Percentiles rank a stretch among this genome's conserved stretches.
These are phyloP conservation scores for Lamprotornis superbus DNA, from an alignment of 2,113 vertebrate genomes.

Conservation along the genomic window DNA sequence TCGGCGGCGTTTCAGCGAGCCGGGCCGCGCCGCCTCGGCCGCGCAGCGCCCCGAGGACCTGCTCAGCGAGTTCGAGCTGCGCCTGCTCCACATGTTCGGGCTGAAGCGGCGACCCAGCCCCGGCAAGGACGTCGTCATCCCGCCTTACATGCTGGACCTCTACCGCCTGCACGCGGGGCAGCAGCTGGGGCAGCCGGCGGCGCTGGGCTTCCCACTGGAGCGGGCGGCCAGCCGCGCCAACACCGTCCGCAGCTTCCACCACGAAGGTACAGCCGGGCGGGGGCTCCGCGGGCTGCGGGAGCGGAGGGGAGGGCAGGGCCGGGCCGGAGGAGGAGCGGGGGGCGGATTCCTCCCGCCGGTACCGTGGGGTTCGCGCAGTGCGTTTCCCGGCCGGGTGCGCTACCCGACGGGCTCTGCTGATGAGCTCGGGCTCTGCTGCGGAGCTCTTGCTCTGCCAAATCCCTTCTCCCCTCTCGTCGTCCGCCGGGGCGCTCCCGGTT, in stretches of 20 bases:
- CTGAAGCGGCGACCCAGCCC: conserved; percentile 91
- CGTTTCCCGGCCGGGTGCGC: neutral
- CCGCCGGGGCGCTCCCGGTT: neutral
- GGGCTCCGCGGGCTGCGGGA: neutral
- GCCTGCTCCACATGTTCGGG: conserved; percentile 95
- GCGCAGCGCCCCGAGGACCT: conserved; percentile 86
- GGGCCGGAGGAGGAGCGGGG: too few species aligned
- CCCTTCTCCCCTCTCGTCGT: neutral
- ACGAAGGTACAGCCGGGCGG: conserved; percentile 84
- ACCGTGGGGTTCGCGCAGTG: neutral
- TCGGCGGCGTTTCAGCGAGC: conserved; percentile 86
- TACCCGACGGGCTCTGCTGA: neutral
- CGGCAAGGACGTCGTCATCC: conserved; percentile 89
- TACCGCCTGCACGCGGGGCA: conserved; percentile 92
- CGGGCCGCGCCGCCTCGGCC: conserved; percentile 74
- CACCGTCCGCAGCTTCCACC: conserved; percentile 97
- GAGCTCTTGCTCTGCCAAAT: neutral
- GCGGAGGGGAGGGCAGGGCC: neutral
- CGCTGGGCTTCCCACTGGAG: conserved; percentile 85
- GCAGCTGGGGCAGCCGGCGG: conserved; percentile 71
- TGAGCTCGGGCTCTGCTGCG: neutral
- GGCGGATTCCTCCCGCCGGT: neutral
- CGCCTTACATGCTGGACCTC: conserved; percentile 95
- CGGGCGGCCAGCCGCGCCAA: conserved; percentile 91
- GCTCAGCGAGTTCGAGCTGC: conserved; percentile 90